phyloP scores from a whole-genome alignment of 2,113 vertebrate genomes.

The Oenanthe melanoleuca region DNA sequence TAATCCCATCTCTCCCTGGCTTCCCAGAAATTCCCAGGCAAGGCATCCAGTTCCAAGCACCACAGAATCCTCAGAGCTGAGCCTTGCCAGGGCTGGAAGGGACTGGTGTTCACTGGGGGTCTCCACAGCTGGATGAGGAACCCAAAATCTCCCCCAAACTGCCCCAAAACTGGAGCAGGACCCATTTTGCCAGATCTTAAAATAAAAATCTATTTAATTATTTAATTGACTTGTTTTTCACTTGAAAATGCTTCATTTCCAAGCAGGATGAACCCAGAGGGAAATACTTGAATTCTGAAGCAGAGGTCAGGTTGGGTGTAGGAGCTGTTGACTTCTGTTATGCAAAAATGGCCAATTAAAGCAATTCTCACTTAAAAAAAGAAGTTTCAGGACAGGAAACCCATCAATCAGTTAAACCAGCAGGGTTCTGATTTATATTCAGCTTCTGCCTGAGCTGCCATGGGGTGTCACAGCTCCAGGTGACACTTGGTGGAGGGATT shows the following conservation, averaged over 20 bases:
- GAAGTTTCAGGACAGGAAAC: neutral
- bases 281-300: neutral
- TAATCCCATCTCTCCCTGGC: neutral
- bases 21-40: neutral
- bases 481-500: neutral
- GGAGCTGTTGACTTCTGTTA: neutral
- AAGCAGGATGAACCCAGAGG: neutral
- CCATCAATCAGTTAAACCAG: neutral
- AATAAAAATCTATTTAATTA: neutral
- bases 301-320: neutral
- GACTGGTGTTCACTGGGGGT: neutral
- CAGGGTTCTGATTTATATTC: neutral
- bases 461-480: neutral
- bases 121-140: neutral
- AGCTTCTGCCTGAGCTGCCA: neutral
- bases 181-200: neutral
- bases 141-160: neutral
- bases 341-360: neutral
- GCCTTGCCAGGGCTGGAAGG: neutral
- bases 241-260: neutral
- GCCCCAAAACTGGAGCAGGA: fast-evolving
- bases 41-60: neutral
- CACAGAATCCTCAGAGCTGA: neutral
- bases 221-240: neutral
- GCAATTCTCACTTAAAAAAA: neutral